phyloP scores from a whole-genome alignment of 1,140 invertebrate species.

The Solenopsis invicta region DNA sequence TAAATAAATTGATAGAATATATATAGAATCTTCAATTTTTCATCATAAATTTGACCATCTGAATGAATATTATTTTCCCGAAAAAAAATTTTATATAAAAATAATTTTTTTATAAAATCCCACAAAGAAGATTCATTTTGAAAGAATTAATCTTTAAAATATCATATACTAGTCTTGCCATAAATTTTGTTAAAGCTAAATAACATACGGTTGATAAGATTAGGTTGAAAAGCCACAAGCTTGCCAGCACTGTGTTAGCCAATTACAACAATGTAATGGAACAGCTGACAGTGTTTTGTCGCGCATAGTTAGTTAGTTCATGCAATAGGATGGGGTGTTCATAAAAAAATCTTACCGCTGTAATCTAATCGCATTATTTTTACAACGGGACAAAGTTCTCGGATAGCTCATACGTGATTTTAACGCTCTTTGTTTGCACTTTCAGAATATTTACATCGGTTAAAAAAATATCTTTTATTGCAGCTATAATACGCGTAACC shows the following conservation, averaged over 20 bases:
- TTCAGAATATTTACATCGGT: neutral
- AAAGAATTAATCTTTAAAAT: neutral
- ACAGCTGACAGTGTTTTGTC: conserved; percentile 9
- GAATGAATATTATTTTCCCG: neutral
- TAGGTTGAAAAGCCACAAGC: neutral
- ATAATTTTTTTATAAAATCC: neutral
- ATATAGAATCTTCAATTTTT: neutral
- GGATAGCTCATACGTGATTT: neutral
- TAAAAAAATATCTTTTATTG: conserved; percentile 3
- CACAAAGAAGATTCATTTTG: neutral
- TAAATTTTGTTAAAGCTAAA: neutral
- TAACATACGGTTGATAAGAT: conserved; percentile 23
- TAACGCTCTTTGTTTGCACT: neutral
- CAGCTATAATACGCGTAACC: neutral
- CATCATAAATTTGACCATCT: neutral
- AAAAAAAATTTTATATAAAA: neutral
- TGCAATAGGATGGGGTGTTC: neutral
- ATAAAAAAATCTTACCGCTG: neutral
- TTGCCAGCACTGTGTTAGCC: neutral
- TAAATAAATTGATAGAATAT: neutral
- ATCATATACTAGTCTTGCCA: neutral
- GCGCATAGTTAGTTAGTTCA: neutral
- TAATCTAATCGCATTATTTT: conserved; percentile 23
- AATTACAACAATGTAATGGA: conserved; percentile 17
- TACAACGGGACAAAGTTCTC: neutral